phyloP scores from a whole-genome alignment of 2,113 vertebrate genomes.

The Carettochelys insculpta region DNA sequence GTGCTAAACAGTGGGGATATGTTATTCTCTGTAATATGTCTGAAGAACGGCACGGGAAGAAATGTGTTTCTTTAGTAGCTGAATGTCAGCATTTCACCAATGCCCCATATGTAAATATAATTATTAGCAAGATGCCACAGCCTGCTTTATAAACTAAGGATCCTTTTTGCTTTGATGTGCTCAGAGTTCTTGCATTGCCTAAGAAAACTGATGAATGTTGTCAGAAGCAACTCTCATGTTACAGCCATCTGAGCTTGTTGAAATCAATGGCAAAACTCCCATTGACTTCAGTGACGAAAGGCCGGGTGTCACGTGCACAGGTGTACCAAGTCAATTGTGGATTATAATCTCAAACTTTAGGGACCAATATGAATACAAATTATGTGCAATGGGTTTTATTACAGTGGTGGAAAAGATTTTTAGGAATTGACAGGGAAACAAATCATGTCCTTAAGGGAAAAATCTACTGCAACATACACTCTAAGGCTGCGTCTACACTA shows the following conservation, averaged over 20 bases:
- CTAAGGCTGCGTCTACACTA: no score
- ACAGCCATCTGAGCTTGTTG: neutral
- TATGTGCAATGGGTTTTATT: neutral
- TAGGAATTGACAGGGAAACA: neutral
- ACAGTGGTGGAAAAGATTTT: neutral
- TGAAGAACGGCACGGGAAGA: neutral
- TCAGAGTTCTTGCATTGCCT: neutral
- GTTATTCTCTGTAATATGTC: conserved; percentile 37
- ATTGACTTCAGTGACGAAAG: neutral
- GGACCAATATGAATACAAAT: neutral
- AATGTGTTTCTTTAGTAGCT: conserved; percentile 28
- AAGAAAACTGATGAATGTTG: neutral
- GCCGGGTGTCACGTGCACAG: neutral
- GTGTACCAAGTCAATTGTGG: neutral
- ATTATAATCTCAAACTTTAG: neutral
- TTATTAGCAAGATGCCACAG: conserved; percentile 51
- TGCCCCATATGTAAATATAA: conserved; percentile 63
- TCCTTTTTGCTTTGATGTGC: conserved; percentile 26
- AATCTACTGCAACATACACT: neutral
- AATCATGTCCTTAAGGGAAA: neutral
- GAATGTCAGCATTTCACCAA: conserved; percentile 39
- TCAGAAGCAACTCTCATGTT: conserved; percentile 14
- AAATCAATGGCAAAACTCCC: neutral
- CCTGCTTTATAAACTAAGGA: conserved; percentile 46
- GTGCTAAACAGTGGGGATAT: neutral